A percentile compares a stretch with the other conserved stretches of the same genome.
Conservation (phyloP, 2,113 vertebrate species). For the Phalacrocorax aristotelis region DNA sequence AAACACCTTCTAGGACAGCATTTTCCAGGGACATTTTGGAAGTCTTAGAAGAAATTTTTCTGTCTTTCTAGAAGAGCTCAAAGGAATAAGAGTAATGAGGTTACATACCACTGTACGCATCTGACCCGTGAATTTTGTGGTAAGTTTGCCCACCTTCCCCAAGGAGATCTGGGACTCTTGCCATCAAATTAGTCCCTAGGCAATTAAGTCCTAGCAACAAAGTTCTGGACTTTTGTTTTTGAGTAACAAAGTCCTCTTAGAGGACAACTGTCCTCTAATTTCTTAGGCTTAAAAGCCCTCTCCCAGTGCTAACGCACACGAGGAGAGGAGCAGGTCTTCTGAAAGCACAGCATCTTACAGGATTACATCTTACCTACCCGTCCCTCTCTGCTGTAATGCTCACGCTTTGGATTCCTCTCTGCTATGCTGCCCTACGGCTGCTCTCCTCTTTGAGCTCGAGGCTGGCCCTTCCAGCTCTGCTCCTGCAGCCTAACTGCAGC, state of each 20-base stretch:
- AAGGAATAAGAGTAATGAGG: neutral
- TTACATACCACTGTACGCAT: accelerated
- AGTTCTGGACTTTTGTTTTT: neutral
- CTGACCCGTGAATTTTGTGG: too few species aligned
- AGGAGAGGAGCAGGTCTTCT: neutral
- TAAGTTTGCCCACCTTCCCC: neutral
- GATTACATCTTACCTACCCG: neutral
- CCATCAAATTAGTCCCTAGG: too few species aligned
- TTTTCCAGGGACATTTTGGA: neutral
- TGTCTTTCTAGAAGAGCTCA: neutral
- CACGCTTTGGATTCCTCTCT: neutral
- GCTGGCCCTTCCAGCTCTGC: neutral
- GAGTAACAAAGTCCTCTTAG: neutral
- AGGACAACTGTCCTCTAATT: neutral
- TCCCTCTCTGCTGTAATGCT: neutral
- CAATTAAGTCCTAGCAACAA: neutral
- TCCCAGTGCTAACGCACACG: accelerated
- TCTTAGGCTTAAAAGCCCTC: neutral
- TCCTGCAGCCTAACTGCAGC: neutral
- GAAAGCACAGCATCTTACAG: neutral
- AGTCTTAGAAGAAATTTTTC: neutral
- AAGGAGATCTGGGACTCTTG: neutral
- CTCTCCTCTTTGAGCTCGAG: neutral
- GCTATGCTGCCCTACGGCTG: neutral
- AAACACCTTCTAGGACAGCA: neutral